Conservation (phyloP, 2,113 vertebrate species). For the Gymnorhina tibicen region DNA sequence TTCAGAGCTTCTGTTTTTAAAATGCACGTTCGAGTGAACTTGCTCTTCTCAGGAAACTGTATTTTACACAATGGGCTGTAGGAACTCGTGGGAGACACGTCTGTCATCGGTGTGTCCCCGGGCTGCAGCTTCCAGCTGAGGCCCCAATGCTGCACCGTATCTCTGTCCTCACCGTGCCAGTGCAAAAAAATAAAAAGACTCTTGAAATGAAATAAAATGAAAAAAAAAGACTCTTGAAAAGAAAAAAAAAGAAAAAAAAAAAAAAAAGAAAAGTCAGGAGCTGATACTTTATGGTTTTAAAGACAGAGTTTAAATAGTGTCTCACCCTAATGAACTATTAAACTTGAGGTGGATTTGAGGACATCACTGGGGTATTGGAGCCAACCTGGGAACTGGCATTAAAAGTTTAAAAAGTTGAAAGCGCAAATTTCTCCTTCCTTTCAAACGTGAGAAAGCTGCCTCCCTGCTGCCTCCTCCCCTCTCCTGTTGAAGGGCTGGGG, state of each 20-base stretch:
- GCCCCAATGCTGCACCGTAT: neutral
- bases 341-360: neutral
- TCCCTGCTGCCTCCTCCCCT: neutral
- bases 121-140: neutral
- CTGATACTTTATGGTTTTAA: neutral
- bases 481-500: neutral
- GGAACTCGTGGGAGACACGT: neutral
- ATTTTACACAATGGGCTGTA: neutral
- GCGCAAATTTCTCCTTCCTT: neutral
- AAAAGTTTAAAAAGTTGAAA: neutral
- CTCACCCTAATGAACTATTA: accelerated
- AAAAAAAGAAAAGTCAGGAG: neutral
- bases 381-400: neutral
- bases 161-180: neutral
- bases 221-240: neutral
- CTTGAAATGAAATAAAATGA: neutral
- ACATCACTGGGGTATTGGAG: neutral
- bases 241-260: neutral
- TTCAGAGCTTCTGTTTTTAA: neutral
- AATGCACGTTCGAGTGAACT: accelerated
- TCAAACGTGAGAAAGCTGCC: accelerated
- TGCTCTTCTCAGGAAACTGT: neutral
- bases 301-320: neutral
- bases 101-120: neutral
- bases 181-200: neutral